Evolutionary conservation across 2,113 vertebrate species (phyloP).

Genomic region (Ranitomeya imitator): DNA sequence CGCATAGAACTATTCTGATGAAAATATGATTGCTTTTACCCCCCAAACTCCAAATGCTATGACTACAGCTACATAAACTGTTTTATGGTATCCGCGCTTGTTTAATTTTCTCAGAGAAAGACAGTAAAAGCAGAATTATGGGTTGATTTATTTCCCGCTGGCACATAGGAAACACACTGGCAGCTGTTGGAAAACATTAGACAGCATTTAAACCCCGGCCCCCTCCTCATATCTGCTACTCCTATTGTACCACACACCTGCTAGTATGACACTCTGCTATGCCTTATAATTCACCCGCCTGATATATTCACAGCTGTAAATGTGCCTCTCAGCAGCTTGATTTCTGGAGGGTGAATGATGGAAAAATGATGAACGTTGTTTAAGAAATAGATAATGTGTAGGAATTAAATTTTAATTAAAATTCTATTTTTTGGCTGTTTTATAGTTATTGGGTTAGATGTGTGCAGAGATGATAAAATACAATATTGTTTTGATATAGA

Average conservation of each 20-base stretch:
- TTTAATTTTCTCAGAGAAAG: conserved; percentile 56
- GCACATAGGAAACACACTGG: conserved; percentile 35
- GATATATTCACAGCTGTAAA: conserved; percentile 42
- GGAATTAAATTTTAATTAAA: background rate
- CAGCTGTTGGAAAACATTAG: conserved; percentile 51
- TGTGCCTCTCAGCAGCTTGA: conserved; percentile 12
- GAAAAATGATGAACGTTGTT: background rate
- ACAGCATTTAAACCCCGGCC: conserved; percentile 14
- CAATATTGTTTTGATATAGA: background rate
- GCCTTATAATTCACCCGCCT: conserved; percentile 33
- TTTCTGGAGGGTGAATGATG: conserved; percentile 3
- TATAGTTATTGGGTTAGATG: background rate
- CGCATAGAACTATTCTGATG: conserved; percentile 52
- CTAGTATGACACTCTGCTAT: conserved; percentile 18
- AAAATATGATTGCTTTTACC: conserved; percentile 55
- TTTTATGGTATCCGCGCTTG: conserved; percentile 35
- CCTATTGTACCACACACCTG: conserved; percentile 41
- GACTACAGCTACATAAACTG: conserved; percentile 47
- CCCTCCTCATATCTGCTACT: conserved; percentile 32
- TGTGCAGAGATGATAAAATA: background rate
- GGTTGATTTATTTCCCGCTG: conserved; percentile 39
- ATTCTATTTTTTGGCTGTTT: background rate
- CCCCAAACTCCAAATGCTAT: conserved; percentile 42
- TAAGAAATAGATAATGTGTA: background rate
- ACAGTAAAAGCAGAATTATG: conserved; percentile 55